A percentile compares a stretch with the other conserved stretches of the same genome.
phyloP scores from a whole-genome alignment of 1,140 invertebrate genomes.

The Aphaenogaster rudis region DNA sequence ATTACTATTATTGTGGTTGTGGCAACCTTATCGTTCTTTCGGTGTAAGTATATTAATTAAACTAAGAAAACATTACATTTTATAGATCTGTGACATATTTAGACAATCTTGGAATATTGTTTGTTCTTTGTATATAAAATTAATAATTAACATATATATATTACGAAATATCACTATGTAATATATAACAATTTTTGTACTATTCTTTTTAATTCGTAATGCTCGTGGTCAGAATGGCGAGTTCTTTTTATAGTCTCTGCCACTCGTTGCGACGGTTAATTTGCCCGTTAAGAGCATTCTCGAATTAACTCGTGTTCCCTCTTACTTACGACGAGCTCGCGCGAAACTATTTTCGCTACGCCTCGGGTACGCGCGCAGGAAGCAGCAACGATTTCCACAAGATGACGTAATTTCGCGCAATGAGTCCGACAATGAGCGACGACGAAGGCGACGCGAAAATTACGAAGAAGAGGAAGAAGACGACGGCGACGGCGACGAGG shows the following conservation, averaged over 20 bases:
- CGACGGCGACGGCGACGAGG: too few species aligned
- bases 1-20: too few species aligned
- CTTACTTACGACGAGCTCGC: conserved; percentile 32
- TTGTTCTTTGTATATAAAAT: not conserved
- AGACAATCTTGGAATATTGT: not conserved
- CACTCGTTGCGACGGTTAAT: conserved; percentile 38
- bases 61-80: not conserved
- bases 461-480: conserved; percentile 27
- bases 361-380: conserved; percentile 55
- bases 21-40: too few species aligned
- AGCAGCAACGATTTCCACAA: conserved; percentile 58
- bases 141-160: not conserved
- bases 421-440: conserved; percentile 51
- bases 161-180: not conserved
- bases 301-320: conserved; percentile 44
- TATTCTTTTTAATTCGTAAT: not conserved
- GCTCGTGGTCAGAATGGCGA: not conserved
- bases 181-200: not conserved
- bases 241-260: conserved; percentile 10
- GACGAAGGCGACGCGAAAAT: conserved; percentile 37
- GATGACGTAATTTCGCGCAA: conserved; percentile 59
- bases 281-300: conserved; percentile 43
- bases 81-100: not conserved
- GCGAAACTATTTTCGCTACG: conserved; percentile 61
- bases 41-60: not conserved